Conservation (phyloP, 2,797 vertebrate species). For the Serranus cabrilla region DNA sequence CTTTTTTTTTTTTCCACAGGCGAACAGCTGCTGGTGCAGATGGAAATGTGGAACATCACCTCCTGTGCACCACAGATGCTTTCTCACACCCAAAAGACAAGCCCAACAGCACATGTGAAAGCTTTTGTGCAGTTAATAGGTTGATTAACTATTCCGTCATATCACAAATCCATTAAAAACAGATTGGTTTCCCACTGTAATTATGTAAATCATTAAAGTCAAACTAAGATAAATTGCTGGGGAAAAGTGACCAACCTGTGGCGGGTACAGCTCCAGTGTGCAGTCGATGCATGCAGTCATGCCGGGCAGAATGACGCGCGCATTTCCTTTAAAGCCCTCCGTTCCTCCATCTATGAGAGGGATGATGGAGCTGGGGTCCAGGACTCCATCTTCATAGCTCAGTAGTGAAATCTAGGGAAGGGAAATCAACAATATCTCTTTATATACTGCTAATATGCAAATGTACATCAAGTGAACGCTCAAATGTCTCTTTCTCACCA, state of each 20-base stretch:
- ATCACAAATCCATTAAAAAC: background rate
- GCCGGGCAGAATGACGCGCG: conserved; percentile 95
- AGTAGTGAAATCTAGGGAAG: conserved; percentile 92
- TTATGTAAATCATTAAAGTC: conserved; percentile 1
- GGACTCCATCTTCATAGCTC: conserved; percentile 92
- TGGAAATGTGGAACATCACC: conserved; percentile 16
- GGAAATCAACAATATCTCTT: background rate
- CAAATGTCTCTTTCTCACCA: conserved; percentile 83
- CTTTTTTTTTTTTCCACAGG: background rate
- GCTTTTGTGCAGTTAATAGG: background rate
- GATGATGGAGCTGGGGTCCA: conserved; percentile 95
- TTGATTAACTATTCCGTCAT: background rate
- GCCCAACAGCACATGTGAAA: conserved; percentile 1
- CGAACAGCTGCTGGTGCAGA: conserved; percentile 36
- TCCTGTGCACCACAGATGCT: conserved; percentile 17
- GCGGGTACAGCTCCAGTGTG: conserved; percentile 95
- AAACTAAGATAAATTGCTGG: background rate
- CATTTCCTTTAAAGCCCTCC: conserved; percentile 97
- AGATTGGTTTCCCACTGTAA: background rate
- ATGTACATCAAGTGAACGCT: background rate
- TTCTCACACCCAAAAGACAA: background rate
- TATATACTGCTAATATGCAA: background rate
- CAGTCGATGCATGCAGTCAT: conserved; percentile 98
- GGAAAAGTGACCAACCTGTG: conserved; percentile 88
- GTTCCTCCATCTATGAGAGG: conserved; percentile 97